Conservation (phyloP, 2,888 invertebrate species). For the Dynastes tityus region DNA sequence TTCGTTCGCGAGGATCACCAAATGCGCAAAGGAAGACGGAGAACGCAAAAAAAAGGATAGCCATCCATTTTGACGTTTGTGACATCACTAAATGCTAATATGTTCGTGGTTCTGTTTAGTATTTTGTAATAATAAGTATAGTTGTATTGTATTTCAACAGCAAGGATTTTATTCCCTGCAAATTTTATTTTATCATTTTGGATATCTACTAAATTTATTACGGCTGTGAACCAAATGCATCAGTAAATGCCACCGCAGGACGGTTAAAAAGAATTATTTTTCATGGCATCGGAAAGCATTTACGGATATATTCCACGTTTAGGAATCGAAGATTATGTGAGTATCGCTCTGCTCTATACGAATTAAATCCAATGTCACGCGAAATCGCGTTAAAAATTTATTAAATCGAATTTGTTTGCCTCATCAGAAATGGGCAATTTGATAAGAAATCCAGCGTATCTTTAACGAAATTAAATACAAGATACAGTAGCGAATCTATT, state of each 20-base stretch:
- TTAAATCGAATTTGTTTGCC: not conserved
- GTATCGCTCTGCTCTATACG: slow-evolving; percentile 54
- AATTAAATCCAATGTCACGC: slow-evolving; percentile 52
- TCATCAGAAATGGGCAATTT: too few species aligned
- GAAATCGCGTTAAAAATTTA: slow-evolving; percentile 1
- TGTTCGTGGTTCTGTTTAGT: slow-evolving; percentile 43
- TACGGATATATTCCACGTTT: slow-evolving; percentile 69
- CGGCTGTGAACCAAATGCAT: slow-evolving; percentile 51
- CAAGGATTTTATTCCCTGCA: slow-evolving; percentile 6
- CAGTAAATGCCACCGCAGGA: slow-evolving; percentile 49
- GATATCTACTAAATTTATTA: slow-evolving; percentile 33
- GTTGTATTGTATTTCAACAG: not conserved
- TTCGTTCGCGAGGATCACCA: not conserved
- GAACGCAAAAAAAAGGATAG: slow-evolving; percentile 13
- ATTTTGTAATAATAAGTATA: slow-evolving; percentile 17
- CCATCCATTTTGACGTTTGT: slow-evolving; percentile 48
- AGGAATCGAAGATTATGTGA: slow-evolving; percentile 68
- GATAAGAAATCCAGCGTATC: not conserved
- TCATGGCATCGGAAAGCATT: slow-evolving; percentile 69
- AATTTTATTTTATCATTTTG: slow-evolving; percentile 19
- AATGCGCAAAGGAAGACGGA: not conserved
- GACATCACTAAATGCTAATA: slow-evolving; percentile 46
- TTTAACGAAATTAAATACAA: not conserved
- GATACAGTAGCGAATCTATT: not conserved
- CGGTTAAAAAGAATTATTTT: slow-evolving; percentile 52